Percentiles rank a stretch among this genome's conserved stretches.
Conservation (phyloP, 1,140 invertebrate genomes). For the Penaeus vannamei region DNA sequence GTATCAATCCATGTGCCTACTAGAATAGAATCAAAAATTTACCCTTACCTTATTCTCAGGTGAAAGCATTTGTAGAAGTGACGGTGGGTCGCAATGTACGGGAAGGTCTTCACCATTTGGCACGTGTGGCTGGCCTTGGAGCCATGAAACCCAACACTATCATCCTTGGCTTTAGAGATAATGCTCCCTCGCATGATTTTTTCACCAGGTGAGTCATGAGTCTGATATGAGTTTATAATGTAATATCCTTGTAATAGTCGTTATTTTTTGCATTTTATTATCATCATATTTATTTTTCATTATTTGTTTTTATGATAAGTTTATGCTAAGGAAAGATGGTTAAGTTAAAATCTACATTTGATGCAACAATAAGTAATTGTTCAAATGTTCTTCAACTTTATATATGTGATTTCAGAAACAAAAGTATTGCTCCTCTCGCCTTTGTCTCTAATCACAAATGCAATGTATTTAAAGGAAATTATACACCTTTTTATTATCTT, state of each 20-base stretch:
- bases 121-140: conserved; percentile 93
- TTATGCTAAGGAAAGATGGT: too few relatives aligned
- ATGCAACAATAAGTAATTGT: too few relatives aligned
- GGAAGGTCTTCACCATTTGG: conserved; percentile 92
- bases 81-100: conserved; percentile 88
- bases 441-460: too few relatives aligned
- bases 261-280: background rate
- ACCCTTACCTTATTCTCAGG: conserved; percentile 71
- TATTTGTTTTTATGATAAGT: too few relatives aligned
- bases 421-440: too few relatives aligned
- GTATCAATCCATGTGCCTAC: background rate
- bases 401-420: too few relatives aligned
- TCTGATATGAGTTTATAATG: background rate
- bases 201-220: conserved; percentile 60
- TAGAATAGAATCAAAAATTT: background rate
- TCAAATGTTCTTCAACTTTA: too few relatives aligned
- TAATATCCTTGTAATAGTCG: background rate
- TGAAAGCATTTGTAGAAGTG: conserved; percentile 98
- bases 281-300: background rate
- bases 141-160: conserved; percentile 99
- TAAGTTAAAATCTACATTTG: too few relatives aligned
- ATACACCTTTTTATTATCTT: too few relatives aligned
- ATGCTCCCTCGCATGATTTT: conserved; percentile 71
- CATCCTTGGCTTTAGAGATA: conserved; percentile 79
- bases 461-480: too few relatives aligned